Evolutionary conservation across 2,113 vertebrate genomes (phyloP), one percentile per base, ranked within the genome.

Genomic region (Plectropomus leopardus): DNA sequence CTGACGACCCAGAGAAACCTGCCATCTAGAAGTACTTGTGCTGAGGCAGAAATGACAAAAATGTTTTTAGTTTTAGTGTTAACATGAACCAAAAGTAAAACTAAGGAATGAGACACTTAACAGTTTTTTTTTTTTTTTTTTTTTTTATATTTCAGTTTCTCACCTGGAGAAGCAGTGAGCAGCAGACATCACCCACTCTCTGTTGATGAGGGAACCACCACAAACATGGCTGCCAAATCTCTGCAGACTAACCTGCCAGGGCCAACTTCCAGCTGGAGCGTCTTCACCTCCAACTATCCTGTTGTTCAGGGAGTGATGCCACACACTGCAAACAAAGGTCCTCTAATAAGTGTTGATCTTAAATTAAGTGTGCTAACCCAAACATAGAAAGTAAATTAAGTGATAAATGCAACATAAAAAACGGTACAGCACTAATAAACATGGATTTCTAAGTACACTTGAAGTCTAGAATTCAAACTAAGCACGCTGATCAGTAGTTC

Each of bases 131-230:
- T 24, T 2, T n/a, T 42, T 0, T 0, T 0, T 34, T 7, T 4
- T 24, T 2, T 11, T 2, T 19, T 2, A 30, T 28, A 2, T 3
- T 1, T 28, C 4, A 47, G 19, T 40, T 19, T 51, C 83, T 26
- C 28, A 89, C 85, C 32, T 68, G 57, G 7, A 78, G 76, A 78
- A 78, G 67, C 76, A 78, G 76, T 78, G 58, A 36, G 67, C 58
- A 1, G 95, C 95, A 0, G 93, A 90, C 76, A 96, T 78, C 66
- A 96, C 90, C 94, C 95, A 96, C 54, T 88, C 82, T 14, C 75
- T 89, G 60, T 87, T 89, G 82, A 96, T 78, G 74, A 96, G 90
- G 32, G 94, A 92, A 45, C 93, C 94, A 11, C 94, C 95, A 68
- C 95, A 96, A 1, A 91, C 24, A 72, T 93, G 92, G 8, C 19